A percentile compares a stretch with the other conserved stretches of the same genome.
Evolutionary conservation across 2,888 invertebrate species (phyloP).

Genomic region (Orthosia gothica): DNA sequence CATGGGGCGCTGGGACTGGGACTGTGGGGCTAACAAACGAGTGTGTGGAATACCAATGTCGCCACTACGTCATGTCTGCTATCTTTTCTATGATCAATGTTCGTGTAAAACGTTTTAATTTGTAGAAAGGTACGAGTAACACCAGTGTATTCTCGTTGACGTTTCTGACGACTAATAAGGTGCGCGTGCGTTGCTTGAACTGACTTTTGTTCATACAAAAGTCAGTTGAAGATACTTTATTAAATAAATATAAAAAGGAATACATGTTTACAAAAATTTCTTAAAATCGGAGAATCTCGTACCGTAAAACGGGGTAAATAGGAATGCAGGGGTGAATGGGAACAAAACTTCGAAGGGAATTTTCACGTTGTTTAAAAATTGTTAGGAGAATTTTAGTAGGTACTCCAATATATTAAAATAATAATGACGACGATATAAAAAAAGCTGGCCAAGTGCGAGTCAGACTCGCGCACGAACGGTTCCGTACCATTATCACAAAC

Average conservation of each 20-base stretch:
- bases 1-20: slow-evolving; percentile 35
- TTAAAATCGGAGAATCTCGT: neutral
- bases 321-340: no score
- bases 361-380: no score
- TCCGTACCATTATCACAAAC: no score
- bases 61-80: slow-evolving; percentile 25
- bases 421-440: neutral
- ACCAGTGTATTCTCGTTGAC: neutral
- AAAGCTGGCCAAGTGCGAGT: no score
- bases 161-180: slow-evolving; percentile 22
- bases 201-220: no score
- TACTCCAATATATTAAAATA: no score
- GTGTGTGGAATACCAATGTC: slow-evolving; percentile 53
- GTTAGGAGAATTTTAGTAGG: no score
- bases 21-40: slow-evolving; percentile 40
- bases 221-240: neutral
- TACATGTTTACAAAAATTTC: neutral
- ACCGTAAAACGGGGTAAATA: no score
- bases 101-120: slow-evolving; percentile 53
- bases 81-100: slow-evolving; percentile 45
- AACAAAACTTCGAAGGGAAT: no score
- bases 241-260: slow-evolving; percentile 11
- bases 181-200: slow-evolving; percentile 14
- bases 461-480: no score
- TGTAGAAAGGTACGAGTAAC: slow-evolving; percentile 43